phyloP scores from a whole-genome alignment of 2,113 vertebrate genomes.

The Plestiodon gilberti region DNA sequence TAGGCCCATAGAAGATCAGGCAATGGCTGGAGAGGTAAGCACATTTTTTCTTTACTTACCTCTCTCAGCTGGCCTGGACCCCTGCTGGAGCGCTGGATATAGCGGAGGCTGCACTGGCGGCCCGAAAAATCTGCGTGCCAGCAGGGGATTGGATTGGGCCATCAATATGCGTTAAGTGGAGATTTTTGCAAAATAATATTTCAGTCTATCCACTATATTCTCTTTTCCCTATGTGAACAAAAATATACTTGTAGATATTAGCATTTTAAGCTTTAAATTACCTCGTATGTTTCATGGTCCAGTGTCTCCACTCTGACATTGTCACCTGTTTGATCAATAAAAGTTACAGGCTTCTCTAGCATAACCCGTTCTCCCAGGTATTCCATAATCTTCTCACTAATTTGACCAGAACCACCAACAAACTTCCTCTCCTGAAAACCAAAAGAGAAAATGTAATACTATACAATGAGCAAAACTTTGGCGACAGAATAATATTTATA shows the following conservation, averaged over 20 bases:
- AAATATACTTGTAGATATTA: background rate
- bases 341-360: conserved; percentile 84
- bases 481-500: accelerated
- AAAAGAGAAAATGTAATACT: background rate
- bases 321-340: conserved; percentile 86
- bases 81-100: no score
- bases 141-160: no score
- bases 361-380: conserved; percentile 86
- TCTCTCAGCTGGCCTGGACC: no score
- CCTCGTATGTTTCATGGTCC: conserved; percentile 84
- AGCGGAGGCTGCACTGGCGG: no score
- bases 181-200: background rate
- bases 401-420: conserved; percentile 90
- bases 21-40: no score
- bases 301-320: conserved; percentile 86
- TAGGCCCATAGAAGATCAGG: no score
- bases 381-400: conserved; percentile 87
- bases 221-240: background rate
- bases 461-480: background rate
- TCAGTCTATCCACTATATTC: background rate
- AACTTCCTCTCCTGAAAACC: conserved; percentile 92
- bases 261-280: conserved; percentile 57
- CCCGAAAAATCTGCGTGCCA: no score
- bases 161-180: no score
- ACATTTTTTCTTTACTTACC: no score